Conservation (phyloP, 2,888 invertebrate genomes). For the Eremobia ochroleuca region DNA sequence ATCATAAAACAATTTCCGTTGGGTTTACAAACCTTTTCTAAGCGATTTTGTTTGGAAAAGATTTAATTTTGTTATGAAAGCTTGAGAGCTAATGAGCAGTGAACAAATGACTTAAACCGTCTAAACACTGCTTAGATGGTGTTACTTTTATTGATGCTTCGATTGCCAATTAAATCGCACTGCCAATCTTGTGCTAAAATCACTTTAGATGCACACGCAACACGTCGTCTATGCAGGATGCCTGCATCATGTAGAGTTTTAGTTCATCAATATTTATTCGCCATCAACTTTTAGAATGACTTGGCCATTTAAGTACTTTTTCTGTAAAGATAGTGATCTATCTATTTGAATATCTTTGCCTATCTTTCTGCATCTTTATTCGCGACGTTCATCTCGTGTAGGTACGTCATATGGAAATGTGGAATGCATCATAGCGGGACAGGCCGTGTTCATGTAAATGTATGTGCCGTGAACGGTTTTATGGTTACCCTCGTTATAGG, state of each 20-base stretch:
- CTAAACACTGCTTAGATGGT: neutral
- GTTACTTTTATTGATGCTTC: neutral
- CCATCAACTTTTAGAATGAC: neutral
- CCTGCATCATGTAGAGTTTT: neutral
- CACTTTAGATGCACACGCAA: neutral
- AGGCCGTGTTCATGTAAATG: constrained; percentile 59
- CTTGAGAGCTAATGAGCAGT: neutral
- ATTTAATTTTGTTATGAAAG: constrained; percentile 6
- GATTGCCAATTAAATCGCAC: neutral
- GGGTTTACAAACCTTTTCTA: constrained; percentile 4
- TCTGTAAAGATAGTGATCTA: neutral
- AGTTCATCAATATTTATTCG: neutral
- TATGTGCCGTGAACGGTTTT: constrained; percentile 67
- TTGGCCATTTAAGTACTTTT: neutral
- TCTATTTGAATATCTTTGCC: neutral
- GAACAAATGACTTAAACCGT: no score
- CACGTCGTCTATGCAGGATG: neutral
- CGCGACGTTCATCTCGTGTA: constrained; percentile 40
- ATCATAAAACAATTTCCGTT: constrained; percentile 39
- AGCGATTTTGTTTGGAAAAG: neutral
- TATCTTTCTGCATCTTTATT: constrained; percentile 28
- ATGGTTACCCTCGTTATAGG: constrained; percentile 69
- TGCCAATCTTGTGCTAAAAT: neutral
- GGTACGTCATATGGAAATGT: constrained; percentile 44
- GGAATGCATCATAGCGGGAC: constrained; percentile 54